Evolutionary conservation across 1,140 invertebrate genomes (phyloP).

Genomic region (Drosophila setifemur): DNA sequence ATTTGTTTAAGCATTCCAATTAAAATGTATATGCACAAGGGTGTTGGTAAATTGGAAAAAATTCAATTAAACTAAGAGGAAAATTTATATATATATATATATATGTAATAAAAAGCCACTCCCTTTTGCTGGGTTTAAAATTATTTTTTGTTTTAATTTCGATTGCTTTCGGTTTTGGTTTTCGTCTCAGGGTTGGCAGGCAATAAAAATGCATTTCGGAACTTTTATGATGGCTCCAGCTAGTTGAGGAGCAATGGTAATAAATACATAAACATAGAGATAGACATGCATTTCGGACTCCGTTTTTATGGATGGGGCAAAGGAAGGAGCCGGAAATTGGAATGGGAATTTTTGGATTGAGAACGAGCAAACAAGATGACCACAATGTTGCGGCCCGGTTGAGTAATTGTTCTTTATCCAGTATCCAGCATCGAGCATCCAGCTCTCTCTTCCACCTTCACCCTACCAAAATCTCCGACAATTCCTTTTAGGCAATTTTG

Average conservation of each 20-base stretch:
- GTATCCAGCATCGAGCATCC: no score
- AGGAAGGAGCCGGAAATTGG: background rate
- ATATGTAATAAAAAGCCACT: constrained; percentile 15
- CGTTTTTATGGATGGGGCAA: background rate
- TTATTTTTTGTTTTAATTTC: background rate
- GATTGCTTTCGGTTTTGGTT: background rate
- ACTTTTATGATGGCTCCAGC: constrained; percentile 1
- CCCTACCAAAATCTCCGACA: no score
- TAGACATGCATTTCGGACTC: constrained; percentile 7
- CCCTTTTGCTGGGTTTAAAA: constrained; percentile 1
- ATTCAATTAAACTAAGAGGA: constrained; percentile 38
- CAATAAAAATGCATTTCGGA: constrained; percentile 16
- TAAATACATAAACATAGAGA: constrained; percentile 45
- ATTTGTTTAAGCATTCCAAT: constrained; percentile 44
- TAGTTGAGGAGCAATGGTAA: constrained; percentile 45
- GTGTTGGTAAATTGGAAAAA: constrained; percentile 16
- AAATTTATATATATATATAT: constrained; percentile 13
- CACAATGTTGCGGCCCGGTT: constrained; percentile 33
- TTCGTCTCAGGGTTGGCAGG: background rate
- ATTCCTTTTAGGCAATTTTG: background rate
- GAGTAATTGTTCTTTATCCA: constrained; percentile 4
- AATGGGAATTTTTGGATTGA: background rate
- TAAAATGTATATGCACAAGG: constrained; percentile 20
- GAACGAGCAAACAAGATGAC: constrained; percentile 16
- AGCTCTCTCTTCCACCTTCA: no score